Evolutionary conservation across 2,797 vertebrate species (phyloP), one percentile per base, ranked within the genome.

Genomic region (Dromococcyx pavoninus): DNA sequence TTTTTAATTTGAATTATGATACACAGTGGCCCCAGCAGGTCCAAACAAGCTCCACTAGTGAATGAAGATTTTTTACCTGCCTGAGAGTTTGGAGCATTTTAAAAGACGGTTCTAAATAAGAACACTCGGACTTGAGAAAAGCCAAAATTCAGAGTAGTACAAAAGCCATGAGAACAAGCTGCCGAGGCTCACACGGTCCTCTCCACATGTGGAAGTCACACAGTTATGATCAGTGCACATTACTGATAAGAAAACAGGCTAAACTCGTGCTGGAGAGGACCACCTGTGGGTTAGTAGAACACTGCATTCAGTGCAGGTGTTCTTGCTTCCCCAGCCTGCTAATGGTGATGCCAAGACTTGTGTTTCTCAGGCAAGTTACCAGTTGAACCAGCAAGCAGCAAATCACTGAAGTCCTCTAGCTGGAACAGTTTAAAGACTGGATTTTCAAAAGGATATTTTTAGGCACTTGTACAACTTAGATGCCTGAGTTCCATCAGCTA

Each of bases 151-250:
- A 27, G 23, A 48, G 28, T 8, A 25, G 5, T n/a, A 23, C 5
- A 46, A 4, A 13, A 86, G 27, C 15, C 64, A 57, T 0, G 13
- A 6, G 54, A 80, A 72, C 23, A 32, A 69, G n/a, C 18, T 72
- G n/a, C 37, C 58, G 19, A 89, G 18, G 86, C 5, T 76, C 30
- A 27, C 43, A 28, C 0, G 1, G 27, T 16, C 37, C 32, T 25
- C 43, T 30, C 39, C 1, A 14, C 7, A 4, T 1, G 1, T 24
- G 13, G 18, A 43, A 73, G 22, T 2, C 35, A 28, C 3, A 1
- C 10, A 28, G 74, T 79, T 50, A 7, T 12, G 39, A 30, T 23
- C 28, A 14, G 24, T 10, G 10, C 48, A 35, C 18, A 16, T 17
- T 25, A 64, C 0, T 67, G 22, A 54, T 70, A 44, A n/a, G 54